Base-by-base conservation (phyloP, 2,797 vertebrate species). In the Malurus splendens region DNA sequence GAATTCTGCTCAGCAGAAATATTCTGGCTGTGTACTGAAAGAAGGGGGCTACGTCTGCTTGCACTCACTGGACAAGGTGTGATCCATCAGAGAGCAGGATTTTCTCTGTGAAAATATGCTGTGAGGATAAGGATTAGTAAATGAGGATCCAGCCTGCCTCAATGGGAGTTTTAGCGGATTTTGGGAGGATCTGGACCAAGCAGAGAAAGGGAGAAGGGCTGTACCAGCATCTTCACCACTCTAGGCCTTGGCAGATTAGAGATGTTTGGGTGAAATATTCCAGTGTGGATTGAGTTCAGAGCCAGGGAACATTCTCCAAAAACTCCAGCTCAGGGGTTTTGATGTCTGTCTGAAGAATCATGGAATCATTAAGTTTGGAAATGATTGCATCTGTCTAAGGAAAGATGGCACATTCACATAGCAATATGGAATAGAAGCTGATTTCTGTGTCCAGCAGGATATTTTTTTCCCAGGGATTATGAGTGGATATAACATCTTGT, bases 1-100 rank as follows among this genome's bases (percentile, higher is more conserved):
- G 61, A 59, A 45, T 12, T 38, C 4, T 38, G 17, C 24, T 17
- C 38, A 30, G 70, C 54, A 82, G 68, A 41, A 73, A 27, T 33
- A 25, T 42, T 47, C 54, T 5, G 45, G 18, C 50, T 0, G 0
- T 7, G 18, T 11, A 2, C 23, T 27, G 25, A 45, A 55, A 23
- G 38, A 6, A n/a, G 38, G 64, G 47, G 11, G 17, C 16, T 22
- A 3, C 1, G 1, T 25, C 56, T 0, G 3, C 41, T 22, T 11
- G 52, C 25, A 17, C 70, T 66, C 28, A 9, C 23, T 25, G 52
- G 41, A 13, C 7, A 19, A 62, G 45, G 60, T 19, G 32, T 20
- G 33, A 24, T 55, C 39, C 45, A 6, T 0, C 0, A 1, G 12
- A 32, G 8, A 36, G 56, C 27, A 76, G 47, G 32, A 17, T n/a